Conservation (phyloP, 2,113 vertebrate species). For the Lathamus discolor region DNA sequence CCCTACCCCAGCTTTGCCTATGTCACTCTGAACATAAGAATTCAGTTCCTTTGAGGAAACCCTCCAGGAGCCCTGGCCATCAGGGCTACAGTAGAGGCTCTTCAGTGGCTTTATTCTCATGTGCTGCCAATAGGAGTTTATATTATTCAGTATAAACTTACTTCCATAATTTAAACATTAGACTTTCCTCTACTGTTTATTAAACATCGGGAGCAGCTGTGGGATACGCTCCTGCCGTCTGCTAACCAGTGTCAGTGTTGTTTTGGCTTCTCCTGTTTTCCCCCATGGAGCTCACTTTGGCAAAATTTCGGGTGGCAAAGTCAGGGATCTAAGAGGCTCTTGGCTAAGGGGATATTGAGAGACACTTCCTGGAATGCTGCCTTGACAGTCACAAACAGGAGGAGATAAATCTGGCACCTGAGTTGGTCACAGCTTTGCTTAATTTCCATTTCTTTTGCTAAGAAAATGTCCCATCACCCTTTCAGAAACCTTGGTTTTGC, state of each 20-base stretch:
- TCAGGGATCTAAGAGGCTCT: background rate
- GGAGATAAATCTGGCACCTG: background rate
- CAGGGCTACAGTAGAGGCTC: background rate
- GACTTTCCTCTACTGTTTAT: background rate
- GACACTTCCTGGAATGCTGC: too few species aligned
- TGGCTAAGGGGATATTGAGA: background rate
- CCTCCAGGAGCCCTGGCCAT: background rate
- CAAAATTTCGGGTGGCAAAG: background rate
- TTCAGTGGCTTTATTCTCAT: background rate
- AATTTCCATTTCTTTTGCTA: background rate
- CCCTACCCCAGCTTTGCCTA: background rate
- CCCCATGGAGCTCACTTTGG: background rate
- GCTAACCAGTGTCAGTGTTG: background rate
- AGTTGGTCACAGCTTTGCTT: background rate
- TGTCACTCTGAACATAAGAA: background rate
- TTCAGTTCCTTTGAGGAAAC: background rate
- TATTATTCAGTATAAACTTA: background rate
- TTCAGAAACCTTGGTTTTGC: background rate
- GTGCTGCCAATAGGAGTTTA: background rate
- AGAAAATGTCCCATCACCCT: background rate
- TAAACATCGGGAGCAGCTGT: background rate
- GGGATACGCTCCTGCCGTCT: background rate
- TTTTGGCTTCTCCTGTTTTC: background rate
- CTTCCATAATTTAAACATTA: background rate
- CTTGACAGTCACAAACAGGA: background rate